These are phyloP conservation scores for Adelphocoris suturalis DNA, from an alignment of 2,888 invertebrate species.

Conservation along the genomic window DNA sequence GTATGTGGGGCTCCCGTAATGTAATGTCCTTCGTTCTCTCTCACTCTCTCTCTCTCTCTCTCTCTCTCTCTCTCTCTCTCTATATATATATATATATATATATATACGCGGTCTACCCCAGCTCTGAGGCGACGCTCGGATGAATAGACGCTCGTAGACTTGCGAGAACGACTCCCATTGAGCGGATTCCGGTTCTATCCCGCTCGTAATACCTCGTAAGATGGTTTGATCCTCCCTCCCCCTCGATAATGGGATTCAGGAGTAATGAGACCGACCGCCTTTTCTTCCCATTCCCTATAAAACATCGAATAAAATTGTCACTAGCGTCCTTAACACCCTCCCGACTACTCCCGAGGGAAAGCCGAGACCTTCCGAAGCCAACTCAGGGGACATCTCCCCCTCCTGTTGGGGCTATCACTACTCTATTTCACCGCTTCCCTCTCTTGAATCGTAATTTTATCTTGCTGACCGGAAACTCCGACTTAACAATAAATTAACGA, in stretches of 20 bases:
- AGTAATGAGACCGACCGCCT: conserved; percentile 42
- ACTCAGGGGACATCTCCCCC: not conserved
- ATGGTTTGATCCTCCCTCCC: conserved; percentile 19
- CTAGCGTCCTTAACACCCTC: conserved; percentile 20
- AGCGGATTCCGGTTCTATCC: not conserved
- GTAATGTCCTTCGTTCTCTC: no score
- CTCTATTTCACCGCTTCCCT: not conserved
- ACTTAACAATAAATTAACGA: not conserved
- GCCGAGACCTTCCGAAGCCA: not conserved
- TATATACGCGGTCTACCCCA: no score
- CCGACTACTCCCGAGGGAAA: conserved; percentile 23
- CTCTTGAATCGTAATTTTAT: conserved; percentile 30
- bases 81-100: no score
- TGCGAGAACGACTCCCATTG: not conserved
- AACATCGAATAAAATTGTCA: conserved; percentile 60
- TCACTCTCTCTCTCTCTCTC: no score
- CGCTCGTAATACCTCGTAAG: conserved; percentile 10
- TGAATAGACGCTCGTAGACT: not conserved
- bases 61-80: no score
- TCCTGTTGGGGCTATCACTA: not conserved
- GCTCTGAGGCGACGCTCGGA: not conserved
- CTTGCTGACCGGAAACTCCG: not conserved
- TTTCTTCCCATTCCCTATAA: conserved; percentile 41
- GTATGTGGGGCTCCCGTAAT: no score
- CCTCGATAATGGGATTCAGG: conserved; percentile 40